A percentile compares a stretch with the other conserved stretches of the same genome.
These are phyloP conservation scores for Ostrea denselamellosa DNA, from an alignment of 1,140 invertebrate genomes.

Conservation along the genomic window DNA sequence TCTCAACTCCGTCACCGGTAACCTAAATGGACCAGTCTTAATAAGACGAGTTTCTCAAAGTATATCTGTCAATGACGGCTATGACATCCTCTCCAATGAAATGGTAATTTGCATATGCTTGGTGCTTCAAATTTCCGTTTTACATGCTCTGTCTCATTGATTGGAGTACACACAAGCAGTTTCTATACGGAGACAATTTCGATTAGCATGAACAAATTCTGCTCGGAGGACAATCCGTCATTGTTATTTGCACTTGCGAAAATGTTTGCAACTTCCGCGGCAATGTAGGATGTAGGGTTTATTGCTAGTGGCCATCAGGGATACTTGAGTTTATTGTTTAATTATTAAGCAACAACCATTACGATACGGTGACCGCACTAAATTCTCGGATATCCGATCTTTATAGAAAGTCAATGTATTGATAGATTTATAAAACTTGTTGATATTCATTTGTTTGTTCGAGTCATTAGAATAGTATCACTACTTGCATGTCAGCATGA, in stretches of 20 bases:
- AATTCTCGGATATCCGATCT: background rate
- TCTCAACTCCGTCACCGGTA: background rate
- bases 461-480: too few species aligned
- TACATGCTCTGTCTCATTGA: background rate
- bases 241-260: background rate
- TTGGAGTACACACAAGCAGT: conserved; percentile 1
- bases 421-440: background rate
- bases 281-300: background rate
- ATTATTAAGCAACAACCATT: conserved; percentile 8
- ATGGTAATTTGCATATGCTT: conserved; percentile 10
- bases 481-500: too few species aligned
- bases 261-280: background rate
- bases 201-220: background rate
- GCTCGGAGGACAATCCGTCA: background rate
- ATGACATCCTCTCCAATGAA: background rate
- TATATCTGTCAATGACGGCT: background rate
- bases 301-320: background rate
- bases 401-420: background rate
- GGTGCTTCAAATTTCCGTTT: conserved; percentile 17
- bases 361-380: background rate
- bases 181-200: background rate
- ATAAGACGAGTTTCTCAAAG: background rate
- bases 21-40: background rate
- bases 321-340: conserved; percentile 24
- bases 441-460: background rate